Percentiles rank a stretch among this genome's conserved stretches.
Conservation (phyloP, 1,140 invertebrate species). For the Diuraphis noxia region DNA sequence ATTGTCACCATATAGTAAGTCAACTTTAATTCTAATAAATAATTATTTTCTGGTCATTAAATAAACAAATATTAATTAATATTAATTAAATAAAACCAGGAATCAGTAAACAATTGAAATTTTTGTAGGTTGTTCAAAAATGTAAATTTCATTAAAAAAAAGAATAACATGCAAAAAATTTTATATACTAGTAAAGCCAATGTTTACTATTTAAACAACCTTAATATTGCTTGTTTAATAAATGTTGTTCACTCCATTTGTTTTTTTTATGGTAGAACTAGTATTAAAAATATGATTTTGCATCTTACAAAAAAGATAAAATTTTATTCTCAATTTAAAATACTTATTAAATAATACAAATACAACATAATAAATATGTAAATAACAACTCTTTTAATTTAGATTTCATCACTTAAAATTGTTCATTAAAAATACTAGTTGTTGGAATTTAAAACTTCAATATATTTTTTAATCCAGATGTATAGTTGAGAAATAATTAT, state of each 20-base stretch:
- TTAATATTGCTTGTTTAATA: background rate
- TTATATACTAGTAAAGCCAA: background rate
- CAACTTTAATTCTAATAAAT: background rate
- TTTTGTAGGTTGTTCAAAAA: too few species aligned
- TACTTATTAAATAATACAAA: too few species aligned
- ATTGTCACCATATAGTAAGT: constrained; percentile 28
- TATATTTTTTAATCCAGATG: background rate
- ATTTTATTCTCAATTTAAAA: background rate
- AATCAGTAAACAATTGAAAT: too few species aligned
- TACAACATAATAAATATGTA: background rate
- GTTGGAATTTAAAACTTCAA: background rate
- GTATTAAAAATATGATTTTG: background rate
- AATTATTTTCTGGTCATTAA: too few species aligned
- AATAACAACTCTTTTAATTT: background rate
- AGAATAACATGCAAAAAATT: too few species aligned
- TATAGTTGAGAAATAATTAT: background rate
- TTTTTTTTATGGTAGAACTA: background rate
- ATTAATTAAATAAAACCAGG: background rate
- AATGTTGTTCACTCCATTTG: background rate
- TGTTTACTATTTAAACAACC: background rate
- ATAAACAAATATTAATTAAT: background rate
- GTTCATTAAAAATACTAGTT: background rate
- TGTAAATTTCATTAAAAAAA: too few species aligned
- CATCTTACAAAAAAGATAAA: background rate
- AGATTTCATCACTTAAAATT: background rate